These are phyloP conservation scores for Oceanodroma tethys DNA, from an alignment of 2,113 vertebrate species.

Conservation along the genomic window DNA sequence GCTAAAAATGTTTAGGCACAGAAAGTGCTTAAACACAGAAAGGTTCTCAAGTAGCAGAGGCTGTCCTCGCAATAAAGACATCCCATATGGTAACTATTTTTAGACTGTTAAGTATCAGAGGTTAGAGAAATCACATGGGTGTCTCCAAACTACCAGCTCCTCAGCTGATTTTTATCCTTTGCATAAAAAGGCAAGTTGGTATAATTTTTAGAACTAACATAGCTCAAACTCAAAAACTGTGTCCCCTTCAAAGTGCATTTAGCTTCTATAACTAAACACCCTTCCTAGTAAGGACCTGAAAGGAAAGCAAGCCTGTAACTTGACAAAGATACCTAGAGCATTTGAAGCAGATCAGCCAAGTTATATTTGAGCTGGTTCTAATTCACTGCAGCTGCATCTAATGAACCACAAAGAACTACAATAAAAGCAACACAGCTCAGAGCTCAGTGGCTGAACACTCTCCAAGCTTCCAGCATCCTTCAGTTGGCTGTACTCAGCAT, in stretches of 20 bases:
- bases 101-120: slow-evolving; percentile 32
- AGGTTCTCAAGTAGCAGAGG: slow-evolving; percentile 26
- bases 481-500: background rate
- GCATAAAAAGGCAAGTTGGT: background rate
- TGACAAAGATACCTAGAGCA: background rate
- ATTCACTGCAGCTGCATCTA: background rate
- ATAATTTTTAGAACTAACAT: background rate
- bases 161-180: slow-evolving; percentile 2
- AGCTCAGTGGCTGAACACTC: background rate
- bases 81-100: slow-evolving; percentile 55
- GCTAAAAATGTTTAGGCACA: slow-evolving; percentile 46
- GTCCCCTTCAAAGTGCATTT: background rate
- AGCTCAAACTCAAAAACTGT: background rate
- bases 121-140: slow-evolving; percentile 46
- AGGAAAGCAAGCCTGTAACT: background rate
- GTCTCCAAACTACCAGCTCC: background rate
- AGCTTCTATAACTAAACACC: background rate
- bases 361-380: background rate
- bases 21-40: slow-evolving; percentile 8
- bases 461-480: background rate
- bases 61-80: slow-evolving; percentile 34
- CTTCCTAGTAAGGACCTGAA: background rate
- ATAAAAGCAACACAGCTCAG: background rate
- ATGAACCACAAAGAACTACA: background rate
- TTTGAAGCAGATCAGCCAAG: background rate